A percentile compares a stretch with the other conserved stretches of the same genome.
Conservation (phyloP, 2,797 vertebrate genomes). For the Thaleichthys pacificus region DNA sequence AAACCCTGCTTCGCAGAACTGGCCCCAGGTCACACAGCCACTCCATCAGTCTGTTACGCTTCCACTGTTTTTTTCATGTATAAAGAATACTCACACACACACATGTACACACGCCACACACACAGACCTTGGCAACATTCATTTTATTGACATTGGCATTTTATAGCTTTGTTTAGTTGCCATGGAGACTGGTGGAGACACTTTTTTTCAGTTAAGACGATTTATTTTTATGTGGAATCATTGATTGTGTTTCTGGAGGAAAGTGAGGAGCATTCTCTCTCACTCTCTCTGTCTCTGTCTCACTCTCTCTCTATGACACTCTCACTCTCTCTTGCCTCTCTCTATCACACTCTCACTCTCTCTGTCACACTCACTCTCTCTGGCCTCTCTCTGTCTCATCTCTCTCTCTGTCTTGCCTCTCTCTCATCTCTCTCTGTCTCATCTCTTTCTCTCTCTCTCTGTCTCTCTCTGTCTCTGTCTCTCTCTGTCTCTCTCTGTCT, state of each 20-base stretch:
- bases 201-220: too few species aligned
- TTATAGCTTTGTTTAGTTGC: neutral
- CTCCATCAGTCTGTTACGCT: too few species aligned
- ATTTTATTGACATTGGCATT: neutral
- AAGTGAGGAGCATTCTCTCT: neutral
- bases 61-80: neutral
- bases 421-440: neutral
- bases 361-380: neutral
- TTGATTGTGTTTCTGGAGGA: too few species aligned
- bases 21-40: too few species aligned
- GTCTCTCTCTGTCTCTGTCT: neutral
- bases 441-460: neutral
- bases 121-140: neutral
- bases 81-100: neutral
- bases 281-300: conserved; percentile 9
- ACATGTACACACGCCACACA: neutral
- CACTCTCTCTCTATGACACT: neutral
- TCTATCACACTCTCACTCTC: neutral
- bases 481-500: conserved; percentile 2
- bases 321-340: neutral
- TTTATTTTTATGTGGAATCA: too few species aligned
- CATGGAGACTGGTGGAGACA: neutral
- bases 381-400: neutral
- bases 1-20: too few species aligned
- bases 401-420: neutral